Conservation (phyloP, 1,140 invertebrate genomes). For the Zaprionus ghesquierei region DNA sequence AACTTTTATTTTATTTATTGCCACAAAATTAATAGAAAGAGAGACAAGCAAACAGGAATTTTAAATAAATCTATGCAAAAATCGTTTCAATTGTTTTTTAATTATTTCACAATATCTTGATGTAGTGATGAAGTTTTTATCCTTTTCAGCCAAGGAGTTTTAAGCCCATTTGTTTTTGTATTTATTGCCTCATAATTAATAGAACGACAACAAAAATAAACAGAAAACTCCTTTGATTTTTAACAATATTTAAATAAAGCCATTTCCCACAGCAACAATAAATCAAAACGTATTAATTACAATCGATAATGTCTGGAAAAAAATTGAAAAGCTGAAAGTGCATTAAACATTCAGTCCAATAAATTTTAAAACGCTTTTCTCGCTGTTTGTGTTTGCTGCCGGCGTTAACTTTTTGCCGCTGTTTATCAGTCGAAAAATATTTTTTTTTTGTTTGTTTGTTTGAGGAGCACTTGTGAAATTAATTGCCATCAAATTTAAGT, state of each 20-base stretch:
- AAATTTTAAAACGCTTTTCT: background rate
- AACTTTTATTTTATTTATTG: no score
- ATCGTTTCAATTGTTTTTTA: background rate
- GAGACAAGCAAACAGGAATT: no score
- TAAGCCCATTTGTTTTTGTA: no score
- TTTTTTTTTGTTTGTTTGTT: slow-evolving; percentile 13
- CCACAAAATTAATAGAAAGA: no score
- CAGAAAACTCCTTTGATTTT: background rate
- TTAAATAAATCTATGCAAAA: no score
- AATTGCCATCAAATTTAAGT: slow-evolving; percentile 13
- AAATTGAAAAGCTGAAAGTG: background rate
- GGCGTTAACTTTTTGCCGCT: background rate
- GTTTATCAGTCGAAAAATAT: slow-evolving; percentile 14
- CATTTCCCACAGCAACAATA: background rate
- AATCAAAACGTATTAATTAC: background rate
- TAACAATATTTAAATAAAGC: background rate
- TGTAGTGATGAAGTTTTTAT: no score
- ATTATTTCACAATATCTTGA: background rate
- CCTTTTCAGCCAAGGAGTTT: no score
- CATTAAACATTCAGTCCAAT: background rate
- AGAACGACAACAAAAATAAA: background rate
- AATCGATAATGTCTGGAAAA: background rate
- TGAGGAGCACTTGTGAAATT: slow-evolving; percentile 20
- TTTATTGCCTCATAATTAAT: background rate
- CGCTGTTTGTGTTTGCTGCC: background rate